Base-by-base conservation (phyloP, 2,113 vertebrate species). In the Platanista minor region DNA sequence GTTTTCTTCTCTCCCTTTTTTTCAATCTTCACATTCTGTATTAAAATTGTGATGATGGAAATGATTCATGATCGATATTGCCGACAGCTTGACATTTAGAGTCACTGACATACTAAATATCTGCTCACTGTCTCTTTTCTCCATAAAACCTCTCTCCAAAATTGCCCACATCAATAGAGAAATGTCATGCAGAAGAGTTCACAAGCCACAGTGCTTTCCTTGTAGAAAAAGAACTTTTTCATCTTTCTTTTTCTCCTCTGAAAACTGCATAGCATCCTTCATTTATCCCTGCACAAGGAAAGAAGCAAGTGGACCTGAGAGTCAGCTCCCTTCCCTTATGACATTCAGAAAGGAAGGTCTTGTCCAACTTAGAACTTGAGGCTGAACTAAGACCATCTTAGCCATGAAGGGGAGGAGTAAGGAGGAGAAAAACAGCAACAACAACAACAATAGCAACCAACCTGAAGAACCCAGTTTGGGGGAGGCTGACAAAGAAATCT, bases 401-500 rank as follows among this genome's bases (percentile, higher is more conserved):
- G 15, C 88, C 59, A 69, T 13, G 64, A 84, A 88, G 33, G 41
- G 21, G 23, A 67, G 94, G n/a, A 46, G 36, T 33, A 77, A 54
- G n/a, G 89, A 46, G 85, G 43, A 66, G 41, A 39, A 43, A 33
- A 18, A 33, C 36, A 52, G 20, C 33, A 52, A 59, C 14, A 39
- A 12, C 39, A 8, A 64, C 27, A 13, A 1, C 13, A 64, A 20
- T 69, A 46, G 12, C 25, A 25, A 27, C 4, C 25, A 23, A 74
- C 57, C n/a, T 36, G 96, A 90, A 67, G 97, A 86, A 97, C 87
- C 86, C 33, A 85, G 57, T 96, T 96, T 43, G 49, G 87, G 29
- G 87, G 31, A 82, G 39, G 54, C 82, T 66, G 96, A 83, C 90
- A 96, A 96, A 36, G 33, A 96, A 96, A 97, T 49, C 39, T 87